phyloP scores from a whole-genome alignment of 2,888 invertebrate genomes.

The Drosophila quinaria region DNA sequence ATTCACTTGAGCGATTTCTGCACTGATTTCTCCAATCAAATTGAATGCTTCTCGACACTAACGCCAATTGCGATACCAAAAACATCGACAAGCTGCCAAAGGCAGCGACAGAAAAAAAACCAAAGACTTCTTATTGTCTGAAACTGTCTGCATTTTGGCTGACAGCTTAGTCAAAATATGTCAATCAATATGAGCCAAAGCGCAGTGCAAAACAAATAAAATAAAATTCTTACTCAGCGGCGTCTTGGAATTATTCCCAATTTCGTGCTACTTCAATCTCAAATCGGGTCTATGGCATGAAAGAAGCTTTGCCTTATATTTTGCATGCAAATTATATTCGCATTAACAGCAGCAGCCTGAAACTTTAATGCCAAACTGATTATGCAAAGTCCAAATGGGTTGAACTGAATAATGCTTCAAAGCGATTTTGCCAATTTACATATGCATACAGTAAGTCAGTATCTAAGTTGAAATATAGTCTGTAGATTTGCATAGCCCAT shows the following conservation, averaged over 20 bases:
- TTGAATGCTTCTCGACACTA: slow-evolving; percentile 48
- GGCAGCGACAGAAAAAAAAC: slow-evolving; percentile 39
- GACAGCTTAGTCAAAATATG: slow-evolving; percentile 78
- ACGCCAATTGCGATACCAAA: slow-evolving; percentile 37
- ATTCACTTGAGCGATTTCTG: slow-evolving; percentile 45
- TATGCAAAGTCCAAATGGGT: slow-evolving; percentile 70
- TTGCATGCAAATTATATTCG: slow-evolving; percentile 74
- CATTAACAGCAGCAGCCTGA: slow-evolving; percentile 55
- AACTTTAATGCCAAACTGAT: slow-evolving; percentile 61
- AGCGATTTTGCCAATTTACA: slow-evolving; percentile 60
- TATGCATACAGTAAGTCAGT: slow-evolving; percentile 43
- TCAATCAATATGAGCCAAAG: slow-evolving; percentile 65
- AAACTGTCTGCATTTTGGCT: slow-evolving; percentile 56
- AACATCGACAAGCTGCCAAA: slow-evolving; percentile 34
- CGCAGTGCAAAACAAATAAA: slow-evolving; percentile 55
- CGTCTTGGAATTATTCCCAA: slow-evolving; percentile 25
- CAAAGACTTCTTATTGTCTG: slow-evolving; percentile 52
- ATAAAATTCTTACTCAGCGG: slow-evolving; percentile 32
- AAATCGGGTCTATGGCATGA: slow-evolving; percentile 32
- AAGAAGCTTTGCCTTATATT: slow-evolving; percentile 51
- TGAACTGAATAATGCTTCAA: slow-evolving; percentile 46
- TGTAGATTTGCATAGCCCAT: slow-evolving; percentile 26
- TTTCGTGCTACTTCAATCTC: not conserved
- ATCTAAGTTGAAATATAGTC: slow-evolving; percentile 12
- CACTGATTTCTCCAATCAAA: slow-evolving; percentile 53